Percentiles rank a stretch among this genome's conserved stretches.
Evolutionary conservation across 2,113 vertebrate genomes (phyloP).

Genomic region (Carassius gibelio): DNA sequence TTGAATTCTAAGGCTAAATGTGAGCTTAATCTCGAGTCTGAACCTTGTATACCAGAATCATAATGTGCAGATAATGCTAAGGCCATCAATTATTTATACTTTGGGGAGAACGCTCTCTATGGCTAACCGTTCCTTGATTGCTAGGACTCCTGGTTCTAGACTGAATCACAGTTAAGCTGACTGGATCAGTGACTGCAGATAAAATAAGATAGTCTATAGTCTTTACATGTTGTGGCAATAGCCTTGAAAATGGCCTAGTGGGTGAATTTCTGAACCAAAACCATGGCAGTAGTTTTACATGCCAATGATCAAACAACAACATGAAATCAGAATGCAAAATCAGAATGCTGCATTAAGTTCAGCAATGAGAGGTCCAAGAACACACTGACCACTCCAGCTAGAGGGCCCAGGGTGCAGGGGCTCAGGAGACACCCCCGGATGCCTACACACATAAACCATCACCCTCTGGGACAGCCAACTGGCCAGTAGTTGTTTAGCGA

Average conservation of each 20-base stretch:
- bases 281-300: neutral
- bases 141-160: neutral
- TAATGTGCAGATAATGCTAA: constrained; percentile 4
- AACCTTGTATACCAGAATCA: constrained; percentile 18
- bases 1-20: neutral
- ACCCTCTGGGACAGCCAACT: constrained; percentile 53
- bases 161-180: constrained; percentile 11
- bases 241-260: constrained; percentile 12
- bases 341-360: neutral
- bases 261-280: neutral
- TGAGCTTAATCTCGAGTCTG: neutral
- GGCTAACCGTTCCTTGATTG: neutral
- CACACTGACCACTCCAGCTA: constrained; percentile 5
- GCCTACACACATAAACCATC: constrained; percentile 65
- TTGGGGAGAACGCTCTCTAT: constrained; percentile 5
- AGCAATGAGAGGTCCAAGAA: neutral
- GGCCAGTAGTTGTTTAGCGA: constrained; percentile 76
- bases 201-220: constrained; percentile 14
- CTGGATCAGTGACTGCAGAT: neutral
- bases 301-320: neutral
- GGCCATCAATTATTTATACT: constrained; percentile 32
- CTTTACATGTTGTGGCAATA: neutral
- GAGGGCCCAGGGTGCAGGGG: neutral
- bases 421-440: constrained; percentile 19
- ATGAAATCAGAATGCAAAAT: neutral